A percentile compares a stretch with the other conserved stretches of the same genome.
Conservation (phyloP, 2,113 vertebrate genomes). For the Clarias magur region DNA sequence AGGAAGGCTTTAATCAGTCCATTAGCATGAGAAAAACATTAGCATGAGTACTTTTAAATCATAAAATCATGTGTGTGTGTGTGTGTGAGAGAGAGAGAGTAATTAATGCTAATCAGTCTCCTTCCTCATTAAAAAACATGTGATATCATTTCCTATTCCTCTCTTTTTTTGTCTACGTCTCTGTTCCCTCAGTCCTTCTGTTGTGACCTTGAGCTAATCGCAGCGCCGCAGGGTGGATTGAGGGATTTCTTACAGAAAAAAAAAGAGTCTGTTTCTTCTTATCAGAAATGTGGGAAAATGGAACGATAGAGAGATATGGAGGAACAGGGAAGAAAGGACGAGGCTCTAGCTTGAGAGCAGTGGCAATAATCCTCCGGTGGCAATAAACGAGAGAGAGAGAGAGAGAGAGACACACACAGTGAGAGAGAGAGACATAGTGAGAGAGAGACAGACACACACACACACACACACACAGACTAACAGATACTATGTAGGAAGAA, state of each 20-base stretch:
- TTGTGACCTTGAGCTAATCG: slow-evolving; percentile 16
- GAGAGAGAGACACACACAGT: background rate
- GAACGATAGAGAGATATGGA: background rate
- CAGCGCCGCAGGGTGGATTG: background rate
- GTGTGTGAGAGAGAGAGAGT: background rate
- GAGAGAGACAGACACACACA: background rate
- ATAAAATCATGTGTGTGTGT: background rate
- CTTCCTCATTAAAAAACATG: background rate
- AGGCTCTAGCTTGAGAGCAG: background rate
- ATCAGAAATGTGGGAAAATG: background rate
- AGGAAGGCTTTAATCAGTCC: slow-evolving; percentile 8
- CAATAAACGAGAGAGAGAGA: background rate
- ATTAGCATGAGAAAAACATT: slow-evolving; percentile 45
- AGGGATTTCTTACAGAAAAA: background rate
- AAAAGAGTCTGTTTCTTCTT: background rate
- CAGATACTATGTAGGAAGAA: background rate
- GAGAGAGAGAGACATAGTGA: background rate
- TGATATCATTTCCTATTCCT: background rate
- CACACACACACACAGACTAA: too few species aligned
- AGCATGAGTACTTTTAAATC: slow-evolving; percentile 7
- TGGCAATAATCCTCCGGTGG: background rate
- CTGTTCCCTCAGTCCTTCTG: background rate
- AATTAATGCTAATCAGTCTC: background rate
- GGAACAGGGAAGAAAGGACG: background rate
- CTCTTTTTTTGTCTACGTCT: background rate